A percentile compares a stretch with the other conserved stretches of the same genome.
phyloP scores from a whole-genome alignment of 2,797 vertebrate genomes.

The Macrochelys suwanniensis region DNA sequence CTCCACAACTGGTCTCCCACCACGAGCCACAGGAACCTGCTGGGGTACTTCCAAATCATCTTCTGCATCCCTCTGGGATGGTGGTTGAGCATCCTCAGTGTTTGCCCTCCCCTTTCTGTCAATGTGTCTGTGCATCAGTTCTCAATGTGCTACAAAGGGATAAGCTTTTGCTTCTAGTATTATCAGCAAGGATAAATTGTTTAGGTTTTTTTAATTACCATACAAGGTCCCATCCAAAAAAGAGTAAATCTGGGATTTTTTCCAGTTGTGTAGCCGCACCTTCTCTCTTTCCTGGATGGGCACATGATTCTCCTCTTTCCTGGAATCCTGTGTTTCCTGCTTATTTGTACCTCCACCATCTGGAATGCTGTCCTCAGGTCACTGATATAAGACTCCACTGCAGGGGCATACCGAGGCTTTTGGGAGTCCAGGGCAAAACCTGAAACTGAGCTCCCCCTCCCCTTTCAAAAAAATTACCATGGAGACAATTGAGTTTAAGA shows the following conservation, averaged over 20 bases:
- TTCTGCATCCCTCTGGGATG: background rate
- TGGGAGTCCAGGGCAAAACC: background rate
- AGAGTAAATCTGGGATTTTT: background rate
- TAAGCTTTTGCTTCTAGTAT: background rate
- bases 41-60: background rate
- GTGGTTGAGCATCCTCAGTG: background rate
- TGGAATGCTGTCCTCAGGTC: too few relatives aligned
- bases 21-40: background rate
- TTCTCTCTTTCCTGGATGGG: background rate
- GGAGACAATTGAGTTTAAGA: too few relatives aligned
- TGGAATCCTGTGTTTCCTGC: too few relatives aligned
- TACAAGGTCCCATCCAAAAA: background rate
- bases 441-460: background rate
- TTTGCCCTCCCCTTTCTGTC: background rate
- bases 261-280: background rate
- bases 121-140: background rate
- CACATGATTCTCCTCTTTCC: too few relatives aligned
- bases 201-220: background rate
- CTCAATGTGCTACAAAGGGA: background rate
- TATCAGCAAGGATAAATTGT: background rate
- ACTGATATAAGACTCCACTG: too few relatives aligned
- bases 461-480: too few relatives aligned
- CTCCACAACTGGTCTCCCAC: background rate
- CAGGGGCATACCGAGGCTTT: too few relatives aligned
- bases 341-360: too few relatives aligned